Evolutionary conservation across 2,888 invertebrate genomes (phyloP).

Genomic region (Abscondita cerata): DNA sequence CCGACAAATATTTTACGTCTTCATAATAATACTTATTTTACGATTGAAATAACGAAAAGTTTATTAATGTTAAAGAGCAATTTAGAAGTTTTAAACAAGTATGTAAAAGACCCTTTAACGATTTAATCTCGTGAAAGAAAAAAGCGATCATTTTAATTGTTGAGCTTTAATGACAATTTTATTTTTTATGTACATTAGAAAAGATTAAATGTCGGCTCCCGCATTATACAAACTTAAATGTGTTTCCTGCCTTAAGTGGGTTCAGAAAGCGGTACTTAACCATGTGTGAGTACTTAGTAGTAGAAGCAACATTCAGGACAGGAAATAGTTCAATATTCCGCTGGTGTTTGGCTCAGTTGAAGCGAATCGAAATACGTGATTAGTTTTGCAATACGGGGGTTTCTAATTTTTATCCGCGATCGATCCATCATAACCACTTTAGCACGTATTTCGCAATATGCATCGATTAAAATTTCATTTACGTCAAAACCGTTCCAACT

Average conservation of each 20-base stretch:
- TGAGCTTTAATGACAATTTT: slow-evolving; percentile 7
- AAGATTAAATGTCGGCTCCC: slow-evolving; percentile 26
- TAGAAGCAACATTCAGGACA: slow-evolving; percentile 33
- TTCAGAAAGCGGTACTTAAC: slow-evolving; percentile 33
- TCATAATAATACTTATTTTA: too few relatives aligned
- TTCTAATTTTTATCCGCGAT: slow-evolving; percentile 37
- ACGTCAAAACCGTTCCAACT: background rate
- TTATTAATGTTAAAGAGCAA: too few relatives aligned
- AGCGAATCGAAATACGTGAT: slow-evolving; percentile 46
- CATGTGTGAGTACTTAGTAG: slow-evolving; percentile 38
- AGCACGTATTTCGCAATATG: slow-evolving; percentile 24
- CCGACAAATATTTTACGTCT: too few relatives aligned
- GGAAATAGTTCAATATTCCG: slow-evolving; percentile 45
- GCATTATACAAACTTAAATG: slow-evolving; percentile 30
- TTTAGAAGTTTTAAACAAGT: too few relatives aligned
- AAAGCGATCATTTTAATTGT: too few relatives aligned
- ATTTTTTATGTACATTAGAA: slow-evolving; percentile 19
- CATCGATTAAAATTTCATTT: slow-evolving; percentile 12
- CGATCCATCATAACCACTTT: slow-evolving; percentile 33
- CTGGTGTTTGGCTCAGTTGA: slow-evolving; percentile 39
- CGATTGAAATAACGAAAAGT: too few relatives aligned
- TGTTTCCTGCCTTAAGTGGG: slow-evolving; percentile 33
- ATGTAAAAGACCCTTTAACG: too few relatives aligned
- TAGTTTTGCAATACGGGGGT: slow-evolving; percentile 40
- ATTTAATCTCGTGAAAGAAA: too few relatives aligned